These are phyloP conservation scores for Chrysodeixis includens DNA, from an alignment of 2,888 invertebrate species.

Conservation along the genomic window DNA sequence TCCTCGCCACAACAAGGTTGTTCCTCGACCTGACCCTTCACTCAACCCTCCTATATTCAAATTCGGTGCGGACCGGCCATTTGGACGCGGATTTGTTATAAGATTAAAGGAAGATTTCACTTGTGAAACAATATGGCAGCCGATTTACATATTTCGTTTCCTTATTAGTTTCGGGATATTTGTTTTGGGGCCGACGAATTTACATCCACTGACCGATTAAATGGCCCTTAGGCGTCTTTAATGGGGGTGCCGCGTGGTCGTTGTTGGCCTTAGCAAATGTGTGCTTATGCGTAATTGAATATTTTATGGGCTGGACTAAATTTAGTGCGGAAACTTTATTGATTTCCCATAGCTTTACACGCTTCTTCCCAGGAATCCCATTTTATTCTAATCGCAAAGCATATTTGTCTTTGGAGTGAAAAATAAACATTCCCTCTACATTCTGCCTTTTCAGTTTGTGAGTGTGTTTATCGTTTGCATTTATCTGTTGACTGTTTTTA, in stretches of 20 bases:
- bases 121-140: conserved; percentile 89
- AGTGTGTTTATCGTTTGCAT: conserved; percentile 88
- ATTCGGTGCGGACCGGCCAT: conserved; percentile 87
- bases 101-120: conserved; percentile 90
- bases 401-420: conserved; percentile 35
- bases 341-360: conserved; percentile 72
- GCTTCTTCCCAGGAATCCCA: conserved; percentile 55
- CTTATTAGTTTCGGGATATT: conserved; percentile 90
- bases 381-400: conserved; percentile 58
- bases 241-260: conserved; percentile 89
- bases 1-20: conserved; percentile 77
- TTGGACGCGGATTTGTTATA: conserved; percentile 90
- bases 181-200: conserved; percentile 88
- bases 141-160: conserved; percentile 90
- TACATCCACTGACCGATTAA: conserved; percentile 90
- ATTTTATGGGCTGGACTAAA: conserved; percentile 86
- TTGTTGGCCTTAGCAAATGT: conserved; percentile 88
- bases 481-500: conserved; percentile 90
- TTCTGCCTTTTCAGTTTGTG: conserved; percentile 82
- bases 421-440: conserved; percentile 79
- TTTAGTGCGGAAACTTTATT: conserved; percentile 83
- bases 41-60: conserved; percentile 87
- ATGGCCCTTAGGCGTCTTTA: conserved; percentile 90
- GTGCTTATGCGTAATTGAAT: conserved; percentile 89
- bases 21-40: conserved; percentile 82